Percentiles rank a stretch among this genome's conserved stretches.
These are phyloP conservation scores for Heliconius himera DNA, from an alignment of 1,140 invertebrate genomes.

Conservation along the genomic window DNA sequence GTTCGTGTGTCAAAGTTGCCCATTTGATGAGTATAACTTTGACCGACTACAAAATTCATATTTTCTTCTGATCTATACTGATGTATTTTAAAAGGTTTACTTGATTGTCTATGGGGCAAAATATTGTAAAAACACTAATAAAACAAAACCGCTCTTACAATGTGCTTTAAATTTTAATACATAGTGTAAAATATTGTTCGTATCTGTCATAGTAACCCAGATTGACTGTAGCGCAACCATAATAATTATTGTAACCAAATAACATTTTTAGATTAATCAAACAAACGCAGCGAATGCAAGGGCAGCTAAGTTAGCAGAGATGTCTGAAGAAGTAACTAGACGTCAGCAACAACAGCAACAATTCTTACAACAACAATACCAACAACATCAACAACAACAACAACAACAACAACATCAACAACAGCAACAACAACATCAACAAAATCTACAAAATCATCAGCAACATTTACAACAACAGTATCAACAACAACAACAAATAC, in stretches of 20 bases:
- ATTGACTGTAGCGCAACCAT: not conserved
- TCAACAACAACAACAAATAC: slow-evolving; percentile 44
- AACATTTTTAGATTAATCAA: slow-evolving; percentile 48
- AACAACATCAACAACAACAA: slow-evolving; percentile 41
- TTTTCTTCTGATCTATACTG: too few species aligned
- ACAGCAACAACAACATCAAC: slow-evolving; percentile 81
- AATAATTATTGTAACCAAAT: not conserved
- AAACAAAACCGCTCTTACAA: too few species aligned
- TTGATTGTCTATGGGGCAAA: too few species aligned
- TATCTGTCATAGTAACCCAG: too few species aligned
- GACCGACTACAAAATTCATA: too few species aligned
- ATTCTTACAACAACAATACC: slow-evolving; percentile 46
- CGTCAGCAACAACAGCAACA: slow-evolving; percentile 76
- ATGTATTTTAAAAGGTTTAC: too few species aligned
- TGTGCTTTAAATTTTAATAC: too few species aligned
- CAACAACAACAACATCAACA: slow-evolving; percentile 59
- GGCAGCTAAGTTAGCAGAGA: slow-evolving; percentile 89
- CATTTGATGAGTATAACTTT: too few species aligned
- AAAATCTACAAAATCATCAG: slow-evolving; percentile 41
- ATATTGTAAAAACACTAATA: too few species aligned
- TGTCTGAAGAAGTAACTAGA: slow-evolving; percentile 90
- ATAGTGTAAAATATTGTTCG: too few species aligned
- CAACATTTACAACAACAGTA: slow-evolving; percentile 41
- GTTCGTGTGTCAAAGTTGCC: too few species aligned
- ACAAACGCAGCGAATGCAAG: slow-evolving; percentile 54